These are phyloP conservation scores for Scolopax bukidnonensis DNA, from an alignment of 2,797 vertebrate species.

Conservation along the genomic window DNA sequence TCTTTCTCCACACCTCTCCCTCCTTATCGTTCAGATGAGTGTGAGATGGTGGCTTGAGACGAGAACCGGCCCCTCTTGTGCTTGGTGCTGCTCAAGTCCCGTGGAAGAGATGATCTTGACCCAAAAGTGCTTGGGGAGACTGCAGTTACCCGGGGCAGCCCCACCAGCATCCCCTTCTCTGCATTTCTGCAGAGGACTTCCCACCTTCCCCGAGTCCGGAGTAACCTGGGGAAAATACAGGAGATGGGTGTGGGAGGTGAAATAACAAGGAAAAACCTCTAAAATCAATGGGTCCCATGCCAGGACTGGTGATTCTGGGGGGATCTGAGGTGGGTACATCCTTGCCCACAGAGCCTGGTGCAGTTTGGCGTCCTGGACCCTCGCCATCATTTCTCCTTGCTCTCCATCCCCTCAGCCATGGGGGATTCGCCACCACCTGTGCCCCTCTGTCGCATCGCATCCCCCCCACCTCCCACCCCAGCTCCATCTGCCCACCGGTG, in stretches of 20 bases:
- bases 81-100: background rate
- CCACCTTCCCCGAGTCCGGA: background rate
- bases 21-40: background rate
- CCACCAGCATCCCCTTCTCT: background rate
- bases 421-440: background rate
- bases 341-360: background rate
- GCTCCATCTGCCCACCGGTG: background rate
- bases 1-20: background rate
- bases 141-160: background rate
- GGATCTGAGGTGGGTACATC: background rate
- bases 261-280: background rate
- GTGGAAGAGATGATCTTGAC: background rate
- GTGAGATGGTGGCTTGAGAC: background rate
- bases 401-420: fast-evolving
- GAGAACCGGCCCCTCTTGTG: background rate
- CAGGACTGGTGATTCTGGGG: background rate
- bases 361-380: too few relatives aligned
- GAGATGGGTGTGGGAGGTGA: background rate
- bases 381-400: background rate
- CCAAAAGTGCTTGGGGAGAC: background rate
- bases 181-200: background rate
- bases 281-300: fast-evolving
- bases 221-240: fast-evolving
- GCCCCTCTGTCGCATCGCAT: fast-evolving
- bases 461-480: background rate